Evolutionary conservation across 2,888 invertebrate species (phyloP), one percentile per base, ranked within the genome.

Genomic region (Ichneumoninae sp.): DNA sequence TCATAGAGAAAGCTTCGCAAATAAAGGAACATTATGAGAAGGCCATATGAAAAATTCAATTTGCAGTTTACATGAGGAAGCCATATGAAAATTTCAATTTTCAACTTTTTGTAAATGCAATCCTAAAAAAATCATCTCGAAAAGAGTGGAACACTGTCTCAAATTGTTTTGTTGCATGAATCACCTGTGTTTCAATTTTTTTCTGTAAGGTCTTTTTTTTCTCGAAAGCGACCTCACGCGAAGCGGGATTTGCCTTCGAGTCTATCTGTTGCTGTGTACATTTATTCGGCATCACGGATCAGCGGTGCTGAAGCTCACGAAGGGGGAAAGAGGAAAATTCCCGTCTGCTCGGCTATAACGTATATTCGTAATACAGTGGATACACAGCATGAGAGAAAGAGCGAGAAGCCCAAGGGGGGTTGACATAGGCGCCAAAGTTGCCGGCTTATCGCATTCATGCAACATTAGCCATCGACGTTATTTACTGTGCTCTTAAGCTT

Each of bases 361-460:
- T 83, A 69, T 69, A 69, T n/a, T 36, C 50, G 26, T 60, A 44
- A 85, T 82, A 66, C 40, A 52, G 69, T 22, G 65, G 47, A 82
- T 80, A 80, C 54, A 82, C 52, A 79, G 44, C 47, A 60, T 19
- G 69, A 81, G 26, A 60, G n/a, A 60, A 16, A 36, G 19, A 54
- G 26, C 7, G 60, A 19, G 30, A 57, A 75, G 76, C 68, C 54
- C 26, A 69, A 62, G 77, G 50, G 57, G 33, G 69, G 50, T 72
- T 57, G 75, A 69, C 84, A 87, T 82, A 88, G 83, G 87, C 85
- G 87, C 87, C 87, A 87, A 90, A 91, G 90, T 89, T 90, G 90
- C 89, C 89, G 88, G 92, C 92, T 93, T 93, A 93, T 93, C 93
- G 91, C 91, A 90, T 93, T 93, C 93, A 93, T 93, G 93, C 92